Percentiles rank a stretch among this genome's conserved stretches.
Evolutionary conservation across 2,888 invertebrate species (phyloP).

Genomic region (Rutpela maculata): DNA sequence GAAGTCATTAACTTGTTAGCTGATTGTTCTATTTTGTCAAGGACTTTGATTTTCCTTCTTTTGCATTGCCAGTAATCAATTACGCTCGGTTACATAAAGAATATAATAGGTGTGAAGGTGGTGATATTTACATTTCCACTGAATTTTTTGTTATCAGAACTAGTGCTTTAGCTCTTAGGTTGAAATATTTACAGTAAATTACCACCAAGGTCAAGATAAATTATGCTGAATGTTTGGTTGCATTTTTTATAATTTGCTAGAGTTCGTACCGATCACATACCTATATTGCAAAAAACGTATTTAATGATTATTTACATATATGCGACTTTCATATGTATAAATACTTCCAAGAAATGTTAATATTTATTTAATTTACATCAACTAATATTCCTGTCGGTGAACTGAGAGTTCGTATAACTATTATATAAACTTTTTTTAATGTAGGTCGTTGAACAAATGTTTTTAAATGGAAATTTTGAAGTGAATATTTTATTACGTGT

Average conservation of each 20-base stretch:
- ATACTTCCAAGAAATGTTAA: neutral
- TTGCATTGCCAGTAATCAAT: neutral
- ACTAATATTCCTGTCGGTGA: neutral
- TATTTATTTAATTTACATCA: neutral
- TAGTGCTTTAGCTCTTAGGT: neutral
- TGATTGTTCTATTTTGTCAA: neutral
- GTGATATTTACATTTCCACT: neutral
- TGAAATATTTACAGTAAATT: neutral
- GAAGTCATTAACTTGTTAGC: neutral
- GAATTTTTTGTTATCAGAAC: neutral
- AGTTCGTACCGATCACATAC: neutral
- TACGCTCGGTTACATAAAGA: neutral
- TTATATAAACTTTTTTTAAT: neutral
- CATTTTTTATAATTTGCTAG: neutral
- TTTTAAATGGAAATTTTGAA: neutral
- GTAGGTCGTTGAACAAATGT: neutral
- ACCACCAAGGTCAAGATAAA: constrained; percentile 16
- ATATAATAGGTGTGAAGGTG: neutral
- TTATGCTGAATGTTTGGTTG: constrained; percentile 1
- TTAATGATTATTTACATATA: too few species aligned
- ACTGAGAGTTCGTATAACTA: neutral
- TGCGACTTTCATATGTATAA: neutral
- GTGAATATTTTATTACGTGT: neutral
- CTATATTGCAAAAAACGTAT: neutral
- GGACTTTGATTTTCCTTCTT: neutral